Percentiles rank a stretch among this genome's conserved stretches.
Evolutionary conservation across 1,140 invertebrate genomes (phyloP).

Genomic region (Cotesia vestalis): DNA sequence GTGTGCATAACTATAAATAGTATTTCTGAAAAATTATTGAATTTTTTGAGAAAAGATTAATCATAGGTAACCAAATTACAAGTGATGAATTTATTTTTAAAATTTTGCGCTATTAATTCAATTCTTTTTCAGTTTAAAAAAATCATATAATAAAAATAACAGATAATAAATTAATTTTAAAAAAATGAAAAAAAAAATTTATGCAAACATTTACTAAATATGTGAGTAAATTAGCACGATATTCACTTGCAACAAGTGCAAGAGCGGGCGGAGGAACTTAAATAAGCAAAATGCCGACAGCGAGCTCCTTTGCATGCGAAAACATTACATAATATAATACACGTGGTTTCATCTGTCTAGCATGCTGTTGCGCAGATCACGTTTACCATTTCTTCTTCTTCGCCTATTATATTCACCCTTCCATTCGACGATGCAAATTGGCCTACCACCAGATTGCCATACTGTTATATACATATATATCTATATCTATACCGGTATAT

Average conservation of each 20-base stretch:
- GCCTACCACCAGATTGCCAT: not conserved
- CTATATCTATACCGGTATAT: not conserved
- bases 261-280: constrained; percentile 40
- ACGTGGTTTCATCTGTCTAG: constrained; percentile 48
- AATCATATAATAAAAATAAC: no score
- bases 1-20: no score
- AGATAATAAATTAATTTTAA: not conserved
- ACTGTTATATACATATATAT: not conserved
- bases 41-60: no score
- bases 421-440: constrained; percentile 19
- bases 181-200: no score
- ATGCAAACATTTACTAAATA: no score
- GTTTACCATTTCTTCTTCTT: constrained; percentile 44
- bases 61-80: not conserved
- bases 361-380: constrained; percentile 58
- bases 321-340: constrained; percentile 42
- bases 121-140: no score
- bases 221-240: constrained; percentile 37
- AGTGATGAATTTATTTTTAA: not conserved
- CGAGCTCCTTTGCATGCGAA: constrained; percentile 59
- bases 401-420: constrained; percentile 9
- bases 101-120: no score
- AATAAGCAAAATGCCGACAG: not conserved
- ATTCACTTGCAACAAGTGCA: constrained; percentile 40
- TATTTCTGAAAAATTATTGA: no score